Base-by-base conservation (phyloP, 1,140 invertebrate species). In the Atta colombica region DNA sequence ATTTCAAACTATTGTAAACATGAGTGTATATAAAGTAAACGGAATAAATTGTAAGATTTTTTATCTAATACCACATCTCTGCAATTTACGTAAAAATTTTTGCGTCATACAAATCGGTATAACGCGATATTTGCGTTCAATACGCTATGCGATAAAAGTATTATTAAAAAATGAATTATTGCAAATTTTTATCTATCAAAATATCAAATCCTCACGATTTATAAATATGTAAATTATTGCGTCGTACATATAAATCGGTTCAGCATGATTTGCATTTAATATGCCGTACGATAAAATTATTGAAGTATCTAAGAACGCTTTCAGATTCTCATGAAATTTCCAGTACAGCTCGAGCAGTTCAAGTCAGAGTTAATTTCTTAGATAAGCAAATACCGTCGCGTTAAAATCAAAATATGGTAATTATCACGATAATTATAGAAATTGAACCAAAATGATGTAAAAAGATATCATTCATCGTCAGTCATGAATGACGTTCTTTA, bases 401-500 rank as follows among this genome's bases (percentile, higher is more conserved):
- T 49, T 60, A 60, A 74, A 68, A 68, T 35, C 55, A 77, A 61
- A 82, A 61, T 82, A 74, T 7, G 55, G 8, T 31, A 82, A 84
- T 84, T 84, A 75, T 61, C 45, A 25, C 18, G 69, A 84, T 84
- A 75, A 74, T 74, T 45, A 39, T 45, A 75, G 58, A 75, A 74
- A 82, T 51, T 82, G 51, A 12, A 69, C 49, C 16, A 63, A 35
- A 61, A 82, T 3, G n/a, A 63, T 14, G 45, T 28, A 63, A 45
- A 28, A 71, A 4, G 66, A 61, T 75, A 84, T 84, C 55, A 75
- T 2, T 84, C 63, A 63, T 75, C 49, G 16, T 69, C 18, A 16
- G 35, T 51, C 21, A 8, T 89, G 77, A 89, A 89, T 89, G 65
- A 71, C 21, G 51, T n/a, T 88, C 88, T 87, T 89, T 89, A 77